These are phyloP conservation scores for Drosophila longiperda DNA, from an alignment of 2,888 invertebrate genomes.

Conservation along the genomic window DNA sequence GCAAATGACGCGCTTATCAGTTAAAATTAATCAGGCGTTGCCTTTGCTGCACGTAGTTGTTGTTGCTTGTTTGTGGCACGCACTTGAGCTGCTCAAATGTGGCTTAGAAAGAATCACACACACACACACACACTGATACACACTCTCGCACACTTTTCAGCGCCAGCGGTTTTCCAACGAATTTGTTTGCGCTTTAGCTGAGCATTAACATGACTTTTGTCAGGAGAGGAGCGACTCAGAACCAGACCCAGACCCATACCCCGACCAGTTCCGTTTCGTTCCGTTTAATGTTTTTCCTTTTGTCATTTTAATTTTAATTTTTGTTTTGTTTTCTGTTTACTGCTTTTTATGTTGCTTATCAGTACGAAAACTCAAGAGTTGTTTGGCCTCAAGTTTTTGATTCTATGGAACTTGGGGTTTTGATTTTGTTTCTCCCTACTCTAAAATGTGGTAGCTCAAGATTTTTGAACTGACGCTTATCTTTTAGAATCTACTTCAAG, in stretches of 20 bases:
- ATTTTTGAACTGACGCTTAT: conserved; percentile 18
- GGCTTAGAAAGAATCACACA: conserved; percentile 29
- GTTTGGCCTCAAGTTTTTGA: conserved; percentile 2
- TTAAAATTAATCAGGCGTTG: conserved; percentile 80
- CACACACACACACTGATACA: background rate
- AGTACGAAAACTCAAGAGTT: conserved; percentile 47
- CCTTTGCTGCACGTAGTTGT: conserved; percentile 40
- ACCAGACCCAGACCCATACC: background rate
- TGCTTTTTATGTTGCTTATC: conserved; percentile 45
- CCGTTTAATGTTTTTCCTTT: conserved; percentile 37
- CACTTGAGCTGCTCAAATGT: conserved; percentile 60
- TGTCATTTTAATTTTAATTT: conserved; percentile 31
- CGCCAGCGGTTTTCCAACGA: conserved; percentile 68
- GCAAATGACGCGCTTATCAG: conserved; percentile 79
- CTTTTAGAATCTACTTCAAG: conserved; percentile 43
- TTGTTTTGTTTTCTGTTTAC: conserved; percentile 3
- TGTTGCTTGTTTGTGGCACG: conserved; percentile 63
- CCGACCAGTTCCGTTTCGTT: conserved; percentile 23
- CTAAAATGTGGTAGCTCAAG: conserved; percentile 29
- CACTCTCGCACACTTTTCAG: conserved; percentile 51
- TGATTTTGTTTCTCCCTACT: conserved; percentile 15
- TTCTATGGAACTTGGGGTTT: conserved; percentile 6
- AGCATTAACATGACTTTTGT: conserved; percentile 70
- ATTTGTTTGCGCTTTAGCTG: conserved; percentile 71
- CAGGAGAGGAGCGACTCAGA: background rate